These are phyloP conservation scores for Mastigias papua DNA, from an alignment of 30 jellyfish, hydroid and myxozoan species.

Conservation along the genomic window DNA sequence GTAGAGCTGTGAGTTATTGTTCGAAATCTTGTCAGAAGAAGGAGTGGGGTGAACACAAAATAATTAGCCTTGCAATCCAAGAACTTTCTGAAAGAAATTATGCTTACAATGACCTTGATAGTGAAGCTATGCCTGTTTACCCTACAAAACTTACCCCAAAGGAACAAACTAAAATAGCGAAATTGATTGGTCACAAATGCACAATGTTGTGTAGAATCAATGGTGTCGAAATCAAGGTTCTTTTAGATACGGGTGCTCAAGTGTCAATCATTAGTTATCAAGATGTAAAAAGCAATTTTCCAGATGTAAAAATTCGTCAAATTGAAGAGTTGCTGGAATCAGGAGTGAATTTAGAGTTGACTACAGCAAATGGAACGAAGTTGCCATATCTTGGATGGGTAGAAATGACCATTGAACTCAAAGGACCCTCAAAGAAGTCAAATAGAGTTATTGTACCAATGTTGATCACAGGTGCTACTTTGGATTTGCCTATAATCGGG, in stretches of 20 bases:
- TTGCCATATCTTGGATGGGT: conserved; percentile 27
- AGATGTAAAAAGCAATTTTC: conserved; percentile 20
- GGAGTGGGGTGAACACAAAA: conserved; percentile 64
- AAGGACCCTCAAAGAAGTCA: neutral
- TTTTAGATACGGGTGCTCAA: conserved; percentile 74
- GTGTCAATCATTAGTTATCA: conserved; percentile 32
- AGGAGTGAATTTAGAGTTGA: conserved; percentile 36
- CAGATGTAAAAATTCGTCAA: neutral
- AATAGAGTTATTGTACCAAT: conserved; percentile 12
- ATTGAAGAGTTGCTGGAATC: neutral
- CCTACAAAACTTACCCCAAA: conserved; percentile 35
- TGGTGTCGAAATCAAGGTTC: conserved; percentile 1
- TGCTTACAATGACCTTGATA: too few species aligned
- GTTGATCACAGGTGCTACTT: too few species aligned
- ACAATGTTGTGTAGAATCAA: conserved; percentile 13
- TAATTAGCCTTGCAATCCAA: conserved; percentile 36
- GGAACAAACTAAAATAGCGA: conserved; percentile 25
- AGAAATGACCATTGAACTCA: conserved; percentile 9
- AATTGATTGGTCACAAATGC: conserved; percentile 37
- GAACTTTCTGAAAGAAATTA: too few species aligned
- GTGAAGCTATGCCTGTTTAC: too few species aligned
- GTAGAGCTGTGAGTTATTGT: too few species aligned
- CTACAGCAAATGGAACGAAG: conserved; percentile 41
- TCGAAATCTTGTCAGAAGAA: conserved; percentile 50
- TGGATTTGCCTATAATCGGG: too few species aligned